A percentile compares a stretch with the other conserved stretches of the same genome.
Conservation (phyloP, 2,888 invertebrate species). For the Clanis bilineata region DNA sequence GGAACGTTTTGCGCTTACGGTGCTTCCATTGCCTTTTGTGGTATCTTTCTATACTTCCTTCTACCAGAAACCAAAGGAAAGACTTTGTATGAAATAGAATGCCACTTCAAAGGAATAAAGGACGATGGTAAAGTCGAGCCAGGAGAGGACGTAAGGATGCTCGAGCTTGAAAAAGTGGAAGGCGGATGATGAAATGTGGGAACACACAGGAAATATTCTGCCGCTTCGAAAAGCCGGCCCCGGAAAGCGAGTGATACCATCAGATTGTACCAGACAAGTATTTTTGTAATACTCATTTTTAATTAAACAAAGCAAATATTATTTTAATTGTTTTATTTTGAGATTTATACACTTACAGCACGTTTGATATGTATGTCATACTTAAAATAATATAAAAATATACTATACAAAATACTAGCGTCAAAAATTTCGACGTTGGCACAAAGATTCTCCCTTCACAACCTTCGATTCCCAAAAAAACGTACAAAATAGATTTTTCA, state of each 20-base stretch:
- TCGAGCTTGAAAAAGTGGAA: constrained; percentile 64
- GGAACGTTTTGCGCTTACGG: constrained; percentile 85
- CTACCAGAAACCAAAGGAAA: constrained; percentile 87
- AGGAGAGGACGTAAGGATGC: constrained; percentile 61
- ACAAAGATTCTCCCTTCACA: not conserved
- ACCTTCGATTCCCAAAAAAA: not conserved
- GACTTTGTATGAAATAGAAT: constrained; percentile 85
- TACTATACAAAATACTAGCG: constrained; percentile 4
- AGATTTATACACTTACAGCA: constrained; percentile 18
- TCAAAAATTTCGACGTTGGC: not conserved
- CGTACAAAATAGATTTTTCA: not conserved
- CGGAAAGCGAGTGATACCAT: constrained; percentile 35
- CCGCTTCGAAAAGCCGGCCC: constrained; percentile 49
- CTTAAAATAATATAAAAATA: constrained; percentile 13
- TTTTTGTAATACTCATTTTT: constrained; percentile 24
- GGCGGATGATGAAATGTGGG: constrained; percentile 53
- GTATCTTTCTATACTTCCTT: constrained; percentile 79
- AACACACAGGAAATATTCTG: constrained; percentile 51
- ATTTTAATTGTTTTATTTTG: constrained; percentile 19
- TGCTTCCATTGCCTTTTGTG: constrained; percentile 77
- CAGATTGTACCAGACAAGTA: constrained; percentile 20
- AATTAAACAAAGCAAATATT: constrained; percentile 15
- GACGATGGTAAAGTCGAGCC: constrained; percentile 31
- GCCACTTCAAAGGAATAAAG: constrained; percentile 67
- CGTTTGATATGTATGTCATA: constrained; percentile 18